Conservation (phyloP, 2,888 invertebrate species). For the Linnaemya tessellans region DNA sequence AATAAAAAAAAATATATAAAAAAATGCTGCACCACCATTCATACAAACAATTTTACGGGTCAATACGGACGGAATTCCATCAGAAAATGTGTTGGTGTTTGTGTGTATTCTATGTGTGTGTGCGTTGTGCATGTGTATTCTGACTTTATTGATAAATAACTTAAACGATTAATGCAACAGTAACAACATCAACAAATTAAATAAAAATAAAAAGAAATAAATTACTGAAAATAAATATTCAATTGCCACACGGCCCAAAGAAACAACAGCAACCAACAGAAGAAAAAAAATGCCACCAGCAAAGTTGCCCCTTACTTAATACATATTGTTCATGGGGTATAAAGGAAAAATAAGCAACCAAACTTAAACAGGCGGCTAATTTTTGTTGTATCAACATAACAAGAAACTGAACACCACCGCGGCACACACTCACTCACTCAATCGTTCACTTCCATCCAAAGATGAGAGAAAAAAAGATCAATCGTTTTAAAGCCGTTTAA, state of each 20-base stretch:
- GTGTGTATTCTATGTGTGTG: not conserved
- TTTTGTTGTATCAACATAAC: conserved; percentile 60
- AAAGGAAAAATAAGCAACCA: not conserved
- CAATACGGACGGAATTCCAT: conserved; percentile 30
- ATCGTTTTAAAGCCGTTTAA: conserved; percentile 67
- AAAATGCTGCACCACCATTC: conserved; percentile 28
- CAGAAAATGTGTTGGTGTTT: not conserved
- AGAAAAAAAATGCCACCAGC: conserved; percentile 51
- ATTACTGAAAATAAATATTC: conserved; percentile 52
- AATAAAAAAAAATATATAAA: too few relatives aligned
- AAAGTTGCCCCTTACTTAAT: conserved; percentile 32
- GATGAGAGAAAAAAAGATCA: conserved; percentile 62
- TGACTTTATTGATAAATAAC: conserved; percentile 63
- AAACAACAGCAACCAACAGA: conserved; percentile 3
- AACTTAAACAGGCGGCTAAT: conserved; percentile 63
- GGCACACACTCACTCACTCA: conserved; percentile 33
- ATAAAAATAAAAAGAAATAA: conserved; percentile 32
- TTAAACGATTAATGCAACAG: conserved; percentile 53
- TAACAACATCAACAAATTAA: conserved; percentile 20
- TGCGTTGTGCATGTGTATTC: not conserved
- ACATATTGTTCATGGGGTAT: conserved; percentile 16
- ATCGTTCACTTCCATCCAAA: conserved; percentile 22
- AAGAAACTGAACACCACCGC: conserved; percentile 35
- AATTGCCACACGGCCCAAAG: conserved; percentile 49
- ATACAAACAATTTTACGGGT: conserved; percentile 45